Base-by-base conservation (phyloP, 2,113 vertebrate species). In the Anser cygnoides region DNA sequence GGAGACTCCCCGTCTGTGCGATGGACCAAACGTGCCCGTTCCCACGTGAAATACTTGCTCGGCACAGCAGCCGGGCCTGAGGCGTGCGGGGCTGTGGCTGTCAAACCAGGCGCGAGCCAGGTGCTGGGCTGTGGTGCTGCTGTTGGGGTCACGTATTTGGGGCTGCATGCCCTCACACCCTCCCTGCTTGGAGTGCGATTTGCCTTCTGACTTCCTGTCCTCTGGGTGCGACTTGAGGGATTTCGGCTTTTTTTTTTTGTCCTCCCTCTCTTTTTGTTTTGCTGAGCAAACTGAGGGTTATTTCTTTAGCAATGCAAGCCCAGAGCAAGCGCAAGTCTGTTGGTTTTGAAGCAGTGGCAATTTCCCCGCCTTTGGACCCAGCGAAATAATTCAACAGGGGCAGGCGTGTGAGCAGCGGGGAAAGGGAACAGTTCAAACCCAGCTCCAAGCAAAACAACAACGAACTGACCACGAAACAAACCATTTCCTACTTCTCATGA, bases 11-110 rank as follows among this genome's bases (percentile, higher is more conserved):
- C 25, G 20, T 3, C 25, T 41, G 44, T 74, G 55, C 16, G 11
- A 2, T 31, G 35, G 37, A 7, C 28, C 8, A 9, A 46, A 62
- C 4, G 0, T 35, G 59, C 39, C 12, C 0, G 0, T 55, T 90
- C 41, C 29, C 19, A 3, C 2, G 4, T 21, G 1, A 28, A 8
- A 49, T 3, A 2, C 5, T 13, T 9, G 44, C 6, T 1, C 1
- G 8, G 26, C 0, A 2, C 26, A 8, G 58, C 35, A 12, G 31
- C 41, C 7, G 43, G 25, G 66, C 17, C 31, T 2, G 0, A 29
- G 41, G 22, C 19, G 4, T 33, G 66, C 1, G 29, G 5, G 44
- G 58, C n/a, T 61, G 33, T 25, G 39, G 76, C 71, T 2, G 16
- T 3, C 58, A 9, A 12, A 67, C 16, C 52, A 35, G 33, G 52